A percentile compares a stretch with the other conserved stretches of the same genome.
phyloP scores from a whole-genome alignment of 2,797 vertebrate genomes.

The Dendrocincla tyrannina region DNA sequence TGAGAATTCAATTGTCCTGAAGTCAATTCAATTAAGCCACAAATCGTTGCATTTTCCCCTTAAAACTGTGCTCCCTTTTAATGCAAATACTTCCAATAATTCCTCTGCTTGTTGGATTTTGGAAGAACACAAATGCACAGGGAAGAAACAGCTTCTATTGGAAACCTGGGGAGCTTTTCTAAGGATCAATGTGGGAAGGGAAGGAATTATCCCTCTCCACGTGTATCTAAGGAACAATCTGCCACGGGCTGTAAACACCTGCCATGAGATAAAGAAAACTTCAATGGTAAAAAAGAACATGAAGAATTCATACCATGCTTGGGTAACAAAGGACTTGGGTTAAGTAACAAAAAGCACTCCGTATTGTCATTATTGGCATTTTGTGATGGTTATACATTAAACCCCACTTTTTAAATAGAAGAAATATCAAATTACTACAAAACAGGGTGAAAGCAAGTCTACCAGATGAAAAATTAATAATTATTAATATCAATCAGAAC shows the following conservation, averaged over 20 bases:
- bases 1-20: not conserved
- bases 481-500: not conserved
- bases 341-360: not conserved
- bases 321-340: not conserved
- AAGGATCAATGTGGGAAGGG: not conserved
- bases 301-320: not conserved
- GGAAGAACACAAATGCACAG: not conserved
- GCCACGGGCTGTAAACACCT: not conserved
- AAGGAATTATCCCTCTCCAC: not conserved
- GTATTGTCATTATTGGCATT: not conserved
- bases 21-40: not conserved
- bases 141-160: not conserved
- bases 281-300: not conserved
- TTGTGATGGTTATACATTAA: not conserved
- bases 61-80: not conserved
- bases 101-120: not conserved
- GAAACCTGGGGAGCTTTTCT: not conserved
- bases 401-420: not conserved
- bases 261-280: not conserved
- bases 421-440: not conserved
- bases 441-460: not conserved
- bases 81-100: not conserved
- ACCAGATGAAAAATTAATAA: not conserved
- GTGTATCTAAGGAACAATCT: not conserved
- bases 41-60: accelerated